These are phyloP conservation scores for Oenanthe oenanthe DNA, from an alignment of 2,113 vertebrate genomes.

Conservation along the genomic window DNA sequence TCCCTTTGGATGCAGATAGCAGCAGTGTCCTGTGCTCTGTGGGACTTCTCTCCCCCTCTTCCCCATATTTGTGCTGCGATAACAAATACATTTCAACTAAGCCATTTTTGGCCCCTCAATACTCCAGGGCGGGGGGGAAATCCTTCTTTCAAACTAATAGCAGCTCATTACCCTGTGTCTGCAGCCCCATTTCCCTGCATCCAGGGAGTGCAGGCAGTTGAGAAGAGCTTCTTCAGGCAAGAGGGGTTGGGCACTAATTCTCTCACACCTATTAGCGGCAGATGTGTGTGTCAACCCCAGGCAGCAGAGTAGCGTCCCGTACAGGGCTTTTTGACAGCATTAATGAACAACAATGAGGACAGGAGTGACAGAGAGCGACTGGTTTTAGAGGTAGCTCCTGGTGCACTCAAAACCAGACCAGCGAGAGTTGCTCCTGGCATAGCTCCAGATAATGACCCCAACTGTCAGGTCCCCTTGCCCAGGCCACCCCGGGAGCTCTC, in stretches of 20 bases:
- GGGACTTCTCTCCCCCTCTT: not conserved
- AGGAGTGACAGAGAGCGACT: not conserved
- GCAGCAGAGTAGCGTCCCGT: not conserved
- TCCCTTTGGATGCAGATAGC: not conserved
- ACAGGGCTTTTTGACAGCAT: not conserved
- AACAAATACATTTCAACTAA: not conserved
- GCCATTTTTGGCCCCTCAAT: not conserved
- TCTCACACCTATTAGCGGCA: accelerated
- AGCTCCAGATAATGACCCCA: not conserved
- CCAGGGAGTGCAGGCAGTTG: accelerated
- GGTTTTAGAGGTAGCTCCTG: not conserved
- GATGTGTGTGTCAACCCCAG: not conserved
- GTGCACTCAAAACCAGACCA: not conserved
- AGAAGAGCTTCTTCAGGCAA: not conserved
- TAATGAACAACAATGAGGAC: not conserved
- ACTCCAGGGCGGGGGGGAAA: accelerated
- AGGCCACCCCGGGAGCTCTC: not conserved
- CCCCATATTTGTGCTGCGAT: accelerated
- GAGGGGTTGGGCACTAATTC: not conserved
- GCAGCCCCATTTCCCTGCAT: not conserved
- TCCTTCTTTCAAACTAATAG: not conserved
- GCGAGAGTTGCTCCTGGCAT: not conserved
- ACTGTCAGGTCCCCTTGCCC: not conserved
- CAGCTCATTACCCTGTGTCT: not conserved
- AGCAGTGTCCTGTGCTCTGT: not conserved